Evolutionary conservation across 2,113 vertebrate genomes (phyloP).

Genomic region (Perca flavescens): DNA sequence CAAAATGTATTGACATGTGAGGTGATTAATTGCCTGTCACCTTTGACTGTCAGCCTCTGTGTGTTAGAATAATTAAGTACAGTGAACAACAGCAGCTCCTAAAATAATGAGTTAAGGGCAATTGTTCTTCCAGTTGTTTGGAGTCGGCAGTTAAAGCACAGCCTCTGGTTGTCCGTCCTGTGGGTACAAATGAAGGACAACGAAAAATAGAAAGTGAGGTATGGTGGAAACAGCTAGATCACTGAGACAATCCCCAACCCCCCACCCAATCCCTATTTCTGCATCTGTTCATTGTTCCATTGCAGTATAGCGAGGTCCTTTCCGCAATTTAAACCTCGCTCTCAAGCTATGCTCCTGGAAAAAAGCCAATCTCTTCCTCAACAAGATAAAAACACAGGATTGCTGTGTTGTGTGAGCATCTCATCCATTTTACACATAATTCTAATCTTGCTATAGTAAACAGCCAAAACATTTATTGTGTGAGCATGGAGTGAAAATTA

Average conservation of each 20-base stretch:
- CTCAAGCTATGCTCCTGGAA: constrained; percentile 50
- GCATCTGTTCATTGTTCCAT: constrained; percentile 66
- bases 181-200: constrained; percentile 48
- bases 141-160: constrained; percentile 43
- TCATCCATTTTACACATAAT: constrained; percentile 30
- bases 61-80: constrained; percentile 38
- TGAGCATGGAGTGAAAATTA: constrained; percentile 2
- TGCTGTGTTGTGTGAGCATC: neutral
- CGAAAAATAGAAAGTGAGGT: constrained; percentile 29
- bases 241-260: constrained; percentile 5
- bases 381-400: constrained; percentile 10
- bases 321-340: constrained; percentile 72
- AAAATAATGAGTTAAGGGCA: constrained; percentile 31
- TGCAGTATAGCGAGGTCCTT: constrained; percentile 53
- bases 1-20: constrained; percentile 42
- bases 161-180: constrained; percentile 24
- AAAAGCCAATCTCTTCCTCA: constrained; percentile 59
- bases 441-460: neutral
- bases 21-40: constrained; percentile 60
- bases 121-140: constrained; percentile 42
- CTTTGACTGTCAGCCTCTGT: constrained; percentile 53
- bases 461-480: constrained; percentile 30
- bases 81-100: constrained; percentile 38
- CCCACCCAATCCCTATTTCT: constrained; percentile 49
- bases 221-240: constrained; percentile 36